Percentiles rank a stretch among this genome's conserved stretches.
phyloP scores from a whole-genome alignment of 2,113 vertebrate genomes.

The Paramisgurnus dabryanus region DNA sequence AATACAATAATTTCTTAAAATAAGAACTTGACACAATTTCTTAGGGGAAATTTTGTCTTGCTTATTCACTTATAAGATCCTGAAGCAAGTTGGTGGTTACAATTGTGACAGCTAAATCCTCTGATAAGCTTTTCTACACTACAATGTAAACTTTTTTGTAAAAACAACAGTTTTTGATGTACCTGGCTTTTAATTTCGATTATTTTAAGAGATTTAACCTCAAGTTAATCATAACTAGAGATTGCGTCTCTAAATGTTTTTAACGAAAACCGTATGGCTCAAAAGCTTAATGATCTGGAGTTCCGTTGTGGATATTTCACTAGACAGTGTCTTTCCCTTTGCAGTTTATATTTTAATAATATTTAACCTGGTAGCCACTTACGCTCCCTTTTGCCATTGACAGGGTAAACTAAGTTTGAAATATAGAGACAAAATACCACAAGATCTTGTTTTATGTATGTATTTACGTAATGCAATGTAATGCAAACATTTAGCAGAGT shows the following conservation, averaged over 20 bases:
- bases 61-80: too few relatives aligned
- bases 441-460: too few relatives aligned
- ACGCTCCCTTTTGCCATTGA: slow-evolving; percentile 18
- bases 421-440: slow-evolving; percentile 32
- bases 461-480: too few relatives aligned
- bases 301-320: slow-evolving; percentile 23
- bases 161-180: not conserved
- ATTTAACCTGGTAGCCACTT: slow-evolving; percentile 49
- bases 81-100: too few relatives aligned
- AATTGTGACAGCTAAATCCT: too few relatives aligned
- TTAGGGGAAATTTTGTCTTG: too few relatives aligned
- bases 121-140: too few relatives aligned
- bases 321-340: slow-evolving; percentile 1
- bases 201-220: slow-evolving; percentile 1
- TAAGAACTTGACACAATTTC: too few relatives aligned
- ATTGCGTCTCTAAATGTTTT: slow-evolving; percentile 48
- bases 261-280: slow-evolving; percentile 1
- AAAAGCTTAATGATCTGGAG: slow-evolving; percentile 24
- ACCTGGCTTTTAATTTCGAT: not conserved
- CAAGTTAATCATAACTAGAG: slow-evolving; percentile 42
- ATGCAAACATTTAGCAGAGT: not conserved
- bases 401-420: slow-evolving; percentile 44
- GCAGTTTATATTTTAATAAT: slow-evolving; percentile 43
- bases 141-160: too few relatives aligned
- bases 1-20: too few relatives aligned